Base-by-base conservation (phyloP, 30 jellyfish, hydroid and myxozoan genomes). In the Turritopsis dohrnii region DNA sequence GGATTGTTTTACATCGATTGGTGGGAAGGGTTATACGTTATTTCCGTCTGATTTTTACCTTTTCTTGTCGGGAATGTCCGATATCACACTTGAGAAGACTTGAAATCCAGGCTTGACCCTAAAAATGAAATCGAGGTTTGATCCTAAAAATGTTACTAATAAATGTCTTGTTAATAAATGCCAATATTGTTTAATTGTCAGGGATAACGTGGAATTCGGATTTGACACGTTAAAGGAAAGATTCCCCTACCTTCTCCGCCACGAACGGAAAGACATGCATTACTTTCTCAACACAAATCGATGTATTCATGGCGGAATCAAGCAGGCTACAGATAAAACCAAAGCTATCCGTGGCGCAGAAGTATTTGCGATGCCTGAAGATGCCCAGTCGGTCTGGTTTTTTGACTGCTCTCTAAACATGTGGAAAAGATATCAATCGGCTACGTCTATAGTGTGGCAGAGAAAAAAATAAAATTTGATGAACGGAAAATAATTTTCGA, bases 311-410 rank as follows among this genome's bases (percentile, higher is more conserved):
- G 77, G 77, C 19, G 77, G 77, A 7, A 27, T 69, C 30, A 69
- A 21, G 22, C 28, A 27, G 28, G 23, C 77, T 8, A 69, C 77
- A 1, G 28, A 23, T 27, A 23, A 27, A 23, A 69, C 28, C 16
- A 23, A 23, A n/a, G 77, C 77, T n/a, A 27, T 69, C 17, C 77
- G 77, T 69, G 77, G 77, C 8, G 77, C 77, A 7, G 77, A 69
- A 69, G 77, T 69, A 21, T 69, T 69, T 27, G 77, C 77, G 19
- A 69, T 69, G 28, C 28, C 77, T 8, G 31, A 23, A 27, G 77
- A 69, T 27, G 77, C 77, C 9, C 28, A 27, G 9, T 69, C 77
- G 9, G 77, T 69, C 17, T 69, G 77, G 77, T 69, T n/a, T 69
- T 69, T 69, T 19, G 77, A 69, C 19, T 23, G 30, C 22, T n/a